Evolutionary conservation across 2,797 vertebrate species (phyloP).

Genomic region (Pachyuromys duprasi): DNA sequence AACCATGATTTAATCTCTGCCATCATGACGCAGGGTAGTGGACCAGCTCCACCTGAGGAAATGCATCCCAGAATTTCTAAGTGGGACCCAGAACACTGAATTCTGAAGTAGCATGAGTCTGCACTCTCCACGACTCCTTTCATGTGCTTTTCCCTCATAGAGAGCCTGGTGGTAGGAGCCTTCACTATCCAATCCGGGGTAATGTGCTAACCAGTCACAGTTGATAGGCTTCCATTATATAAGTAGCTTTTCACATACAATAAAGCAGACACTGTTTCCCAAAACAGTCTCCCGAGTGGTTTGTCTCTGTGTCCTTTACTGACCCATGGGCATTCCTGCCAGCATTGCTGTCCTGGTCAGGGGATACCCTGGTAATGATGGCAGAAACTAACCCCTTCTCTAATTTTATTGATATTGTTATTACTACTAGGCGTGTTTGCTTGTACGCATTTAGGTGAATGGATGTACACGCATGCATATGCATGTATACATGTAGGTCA

Average conservation of each 20-base stretch:
- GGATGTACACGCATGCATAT: background rate
- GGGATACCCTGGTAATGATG: background rate
- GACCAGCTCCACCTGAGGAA: no score
- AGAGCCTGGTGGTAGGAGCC: background rate
- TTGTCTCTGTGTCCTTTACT: background rate
- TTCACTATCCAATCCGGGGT: background rate
- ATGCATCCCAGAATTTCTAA: background rate
- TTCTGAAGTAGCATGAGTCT: background rate
- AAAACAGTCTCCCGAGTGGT: background rate
- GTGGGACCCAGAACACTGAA: background rate
- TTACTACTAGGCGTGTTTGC: background rate
- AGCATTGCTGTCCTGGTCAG: background rate
- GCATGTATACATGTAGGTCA: background rate
- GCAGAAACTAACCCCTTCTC: no score
- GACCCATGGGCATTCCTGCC: no score
- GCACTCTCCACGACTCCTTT: no score
- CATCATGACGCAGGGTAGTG: background rate
- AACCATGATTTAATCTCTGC: background rate
- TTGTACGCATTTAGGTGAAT: no score
- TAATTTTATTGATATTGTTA: background rate
- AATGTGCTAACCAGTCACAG: background rate
- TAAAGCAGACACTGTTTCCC: background rate
- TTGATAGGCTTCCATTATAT: background rate
- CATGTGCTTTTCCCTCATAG: background rate
- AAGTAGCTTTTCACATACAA: background rate